A percentile compares a stretch with the other conserved stretches of the same genome.
phyloP scores from a whole-genome alignment of 1,140 invertebrate genomes.

The Sinella curviseta region DNA sequence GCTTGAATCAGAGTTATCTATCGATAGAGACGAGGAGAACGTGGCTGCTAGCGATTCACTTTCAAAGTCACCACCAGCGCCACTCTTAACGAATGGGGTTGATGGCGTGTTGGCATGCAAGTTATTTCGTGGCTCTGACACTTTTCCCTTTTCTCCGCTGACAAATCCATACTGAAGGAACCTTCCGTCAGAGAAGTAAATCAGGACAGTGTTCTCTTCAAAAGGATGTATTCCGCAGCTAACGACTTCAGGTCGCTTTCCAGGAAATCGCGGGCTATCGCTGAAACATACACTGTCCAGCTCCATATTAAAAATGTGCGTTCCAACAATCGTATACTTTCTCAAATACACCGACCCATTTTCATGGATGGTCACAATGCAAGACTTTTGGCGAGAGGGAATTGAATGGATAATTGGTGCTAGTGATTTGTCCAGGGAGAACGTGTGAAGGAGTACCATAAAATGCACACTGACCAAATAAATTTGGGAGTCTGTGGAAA shows the following conservation, averaged over 20 bases:
- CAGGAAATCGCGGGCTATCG: constrained; percentile 41
- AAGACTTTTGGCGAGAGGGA: constrained; percentile 25
- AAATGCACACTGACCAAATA: constrained; percentile 34
- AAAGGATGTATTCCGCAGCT: constrained; percentile 31
- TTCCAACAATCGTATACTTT: constrained; percentile 42
- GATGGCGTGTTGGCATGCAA: constrained; percentile 23
- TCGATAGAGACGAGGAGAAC: not conserved
- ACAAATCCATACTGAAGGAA: constrained; percentile 37
- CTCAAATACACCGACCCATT: constrained; percentile 43
- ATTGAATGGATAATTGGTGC: constrained; percentile 37
- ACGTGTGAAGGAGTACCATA: constrained; percentile 34
- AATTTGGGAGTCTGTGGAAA: constrained; percentile 38
- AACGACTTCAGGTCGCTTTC: constrained; percentile 45
- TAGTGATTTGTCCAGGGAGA: constrained; percentile 37
- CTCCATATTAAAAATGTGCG: constrained; percentile 35
- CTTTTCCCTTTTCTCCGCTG: not conserved
- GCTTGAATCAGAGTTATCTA: not conserved
- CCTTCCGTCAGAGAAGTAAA: constrained; percentile 44
- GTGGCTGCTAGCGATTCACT: not conserved
- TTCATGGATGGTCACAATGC: constrained; percentile 45
- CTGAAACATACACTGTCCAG: constrained; percentile 38
- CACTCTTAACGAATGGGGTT: constrained; percentile 29
- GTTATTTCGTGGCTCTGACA: not conserved
- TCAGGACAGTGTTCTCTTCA: constrained; percentile 35
- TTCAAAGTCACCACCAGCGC: not conserved